phyloP scores from a whole-genome alignment of 2,888 invertebrate species.

The Lasioglossum marginatum region DNA sequence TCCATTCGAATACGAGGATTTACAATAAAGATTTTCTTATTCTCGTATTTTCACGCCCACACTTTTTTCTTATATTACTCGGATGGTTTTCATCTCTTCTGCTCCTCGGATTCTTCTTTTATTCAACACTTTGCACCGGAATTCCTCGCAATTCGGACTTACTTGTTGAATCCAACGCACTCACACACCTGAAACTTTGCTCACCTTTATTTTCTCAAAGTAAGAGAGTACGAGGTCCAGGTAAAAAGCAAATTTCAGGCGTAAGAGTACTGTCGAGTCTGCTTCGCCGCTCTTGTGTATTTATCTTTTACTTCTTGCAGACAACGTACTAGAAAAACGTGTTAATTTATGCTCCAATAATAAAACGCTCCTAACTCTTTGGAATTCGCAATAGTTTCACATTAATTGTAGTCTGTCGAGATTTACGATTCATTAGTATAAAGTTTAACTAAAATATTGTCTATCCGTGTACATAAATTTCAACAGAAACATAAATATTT shows the following conservation, averaged over 20 bases:
- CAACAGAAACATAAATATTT: background rate
- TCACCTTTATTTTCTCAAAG: slow-evolving; percentile 81
- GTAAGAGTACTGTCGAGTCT: slow-evolving; percentile 81
- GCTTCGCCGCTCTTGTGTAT: slow-evolving; percentile 3
- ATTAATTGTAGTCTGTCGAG: background rate
- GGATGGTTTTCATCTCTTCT: background rate
- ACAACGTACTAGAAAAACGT: background rate
- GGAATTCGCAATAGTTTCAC: background rate
- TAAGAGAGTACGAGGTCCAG: slow-evolving; percentile 78
- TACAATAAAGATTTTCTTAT: background rate
- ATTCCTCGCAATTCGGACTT: background rate
- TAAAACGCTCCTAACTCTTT: background rate
- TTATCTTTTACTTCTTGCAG: slow-evolving; percentile 14
- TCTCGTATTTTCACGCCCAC: background rate
- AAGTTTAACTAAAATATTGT: background rate
- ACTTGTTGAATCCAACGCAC: slow-evolving; percentile 77
- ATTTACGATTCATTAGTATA: background rate
- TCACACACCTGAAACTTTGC: slow-evolving; percentile 84
- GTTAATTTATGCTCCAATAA: background rate
- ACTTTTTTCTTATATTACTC: background rate
- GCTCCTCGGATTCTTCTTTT: background rate
- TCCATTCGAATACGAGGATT: background rate
- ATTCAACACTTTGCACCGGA: background rate
- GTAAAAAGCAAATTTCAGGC: slow-evolving; percentile 84
- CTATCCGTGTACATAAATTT: background rate